phyloP scores from a whole-genome alignment of 2,888 invertebrate species.

The Emmelina monodactyla region DNA sequence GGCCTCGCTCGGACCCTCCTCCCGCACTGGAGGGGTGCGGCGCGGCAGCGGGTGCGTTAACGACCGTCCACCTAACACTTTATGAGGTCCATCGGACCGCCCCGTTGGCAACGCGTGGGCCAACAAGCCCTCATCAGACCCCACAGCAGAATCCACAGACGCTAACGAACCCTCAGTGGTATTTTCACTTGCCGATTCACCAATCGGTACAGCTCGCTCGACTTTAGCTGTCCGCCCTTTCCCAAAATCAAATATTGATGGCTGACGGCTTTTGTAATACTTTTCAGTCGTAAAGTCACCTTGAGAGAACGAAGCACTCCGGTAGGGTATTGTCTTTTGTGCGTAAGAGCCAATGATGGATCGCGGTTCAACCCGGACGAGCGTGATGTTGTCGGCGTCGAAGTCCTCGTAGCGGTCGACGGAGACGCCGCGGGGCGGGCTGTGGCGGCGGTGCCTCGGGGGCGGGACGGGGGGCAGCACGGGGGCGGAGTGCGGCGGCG shows the following conservation, averaged over 20 bases:
- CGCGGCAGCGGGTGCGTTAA: constrained; percentile 60
- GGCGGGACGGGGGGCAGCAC: constrained; percentile 66
- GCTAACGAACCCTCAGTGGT: constrained; percentile 61
- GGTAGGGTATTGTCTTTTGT: constrained; percentile 74
- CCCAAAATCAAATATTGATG: constrained; percentile 51
- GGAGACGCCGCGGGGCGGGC: constrained; percentile 52
- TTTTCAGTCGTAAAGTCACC: constrained; percentile 77
- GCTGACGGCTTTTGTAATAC: constrained; percentile 41
- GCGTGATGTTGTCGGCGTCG: constrained; percentile 54
- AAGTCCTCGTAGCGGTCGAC: constrained; percentile 55
- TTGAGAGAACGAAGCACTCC: constrained; percentile 89
- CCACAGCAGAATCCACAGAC: constrained; percentile 68
- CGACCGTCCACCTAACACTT: constrained; percentile 55
- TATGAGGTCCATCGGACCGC: constrained; percentile 51
- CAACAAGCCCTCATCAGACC: constrained; percentile 64
- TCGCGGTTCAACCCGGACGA: constrained; percentile 67
- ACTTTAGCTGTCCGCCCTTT: constrained; percentile 32
- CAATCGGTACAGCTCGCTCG: constrained; percentile 23
- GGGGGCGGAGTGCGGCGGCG: constrained; percentile 61
- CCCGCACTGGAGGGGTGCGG: constrained; percentile 45
- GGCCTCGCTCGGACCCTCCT: constrained; percentile 36
- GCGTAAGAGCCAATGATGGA: constrained; percentile 69
- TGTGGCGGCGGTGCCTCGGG: constrained; percentile 57
- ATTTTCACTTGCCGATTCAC: constrained; percentile 38
- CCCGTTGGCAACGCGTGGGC: constrained; percentile 47